Percentiles rank a stretch among this genome's conserved stretches.
Evolutionary conservation across 2,797 vertebrate genomes (phyloP).

Genomic region (Carcharodon carcharias): DNA sequence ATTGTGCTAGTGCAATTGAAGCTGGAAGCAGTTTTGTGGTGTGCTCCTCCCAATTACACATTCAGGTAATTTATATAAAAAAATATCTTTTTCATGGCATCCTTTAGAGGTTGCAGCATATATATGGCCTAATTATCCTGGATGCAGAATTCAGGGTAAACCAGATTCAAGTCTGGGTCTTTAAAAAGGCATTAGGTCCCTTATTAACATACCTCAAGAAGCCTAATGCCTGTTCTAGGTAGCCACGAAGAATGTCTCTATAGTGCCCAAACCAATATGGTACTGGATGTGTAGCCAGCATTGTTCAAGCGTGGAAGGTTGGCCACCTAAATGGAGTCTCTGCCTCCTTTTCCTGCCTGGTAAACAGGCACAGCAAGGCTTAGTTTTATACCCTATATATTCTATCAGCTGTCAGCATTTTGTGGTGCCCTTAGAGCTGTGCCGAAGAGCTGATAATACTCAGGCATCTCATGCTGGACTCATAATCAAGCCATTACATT

Average conservation of each 20-base stretch:
- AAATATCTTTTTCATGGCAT: no score
- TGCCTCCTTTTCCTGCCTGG: no score
- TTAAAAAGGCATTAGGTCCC: neutral
- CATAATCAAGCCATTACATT: no score
- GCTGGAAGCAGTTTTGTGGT: neutral
- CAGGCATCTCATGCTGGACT: neutral
- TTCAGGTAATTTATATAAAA: neutral
- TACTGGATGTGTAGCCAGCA: neutral
- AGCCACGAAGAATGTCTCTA: neutral
- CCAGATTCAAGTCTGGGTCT: neutral
- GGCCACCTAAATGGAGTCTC: neutral
- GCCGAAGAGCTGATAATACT: neutral
- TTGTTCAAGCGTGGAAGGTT: neutral
- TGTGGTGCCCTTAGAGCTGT: neutral
- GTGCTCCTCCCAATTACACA: neutral
- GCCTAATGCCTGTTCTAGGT: neutral
- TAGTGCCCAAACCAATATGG: neutral
- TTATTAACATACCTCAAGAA: neutral
- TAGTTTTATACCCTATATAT: neutral
- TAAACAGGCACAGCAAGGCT: neutral
- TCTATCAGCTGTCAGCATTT: neutral
- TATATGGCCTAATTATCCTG: neutral
- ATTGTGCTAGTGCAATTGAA: neutral
- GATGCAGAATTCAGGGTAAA: neutral
- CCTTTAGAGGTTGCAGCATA: neutral